Evolutionary conservation across 1,140 invertebrate species (phyloP).

Genomic region (Lepidurus couesii): DNA sequence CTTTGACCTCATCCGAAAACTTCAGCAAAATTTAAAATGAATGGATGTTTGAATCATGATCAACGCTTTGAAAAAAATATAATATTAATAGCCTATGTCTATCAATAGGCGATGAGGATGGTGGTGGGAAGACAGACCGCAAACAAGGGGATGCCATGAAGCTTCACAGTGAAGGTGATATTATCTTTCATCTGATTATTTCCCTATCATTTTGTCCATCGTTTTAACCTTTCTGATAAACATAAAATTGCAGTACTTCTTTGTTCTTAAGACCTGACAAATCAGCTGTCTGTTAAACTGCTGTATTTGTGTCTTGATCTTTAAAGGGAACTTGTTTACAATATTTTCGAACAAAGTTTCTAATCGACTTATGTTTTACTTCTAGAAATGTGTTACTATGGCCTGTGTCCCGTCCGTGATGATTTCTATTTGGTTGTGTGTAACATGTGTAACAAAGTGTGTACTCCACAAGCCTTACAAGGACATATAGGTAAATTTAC

Average conservation of each 20-base stretch:
- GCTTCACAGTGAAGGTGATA: conserved; percentile 27
- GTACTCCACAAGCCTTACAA: conserved; percentile 51
- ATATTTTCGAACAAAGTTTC: conserved; percentile 20
- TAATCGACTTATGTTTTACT: conserved; percentile 35
- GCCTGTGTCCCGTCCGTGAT: conserved; percentile 50
- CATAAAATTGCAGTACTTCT: conserved; percentile 18
- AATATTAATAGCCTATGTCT: neutral
- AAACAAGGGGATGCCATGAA: conserved; percentile 11
- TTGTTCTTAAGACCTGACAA: neutral
- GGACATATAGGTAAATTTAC: conserved; percentile 45
- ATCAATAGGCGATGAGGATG: neutral
- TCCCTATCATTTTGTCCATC: neutral
- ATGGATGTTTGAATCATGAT: conserved; percentile 25
- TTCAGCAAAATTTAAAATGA: neutral
- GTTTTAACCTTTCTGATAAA: neutral
- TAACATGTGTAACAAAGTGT: conserved; percentile 48
- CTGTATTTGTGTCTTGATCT: too few relatives aligned
- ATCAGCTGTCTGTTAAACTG: too few relatives aligned
- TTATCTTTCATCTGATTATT: conserved; percentile 23
- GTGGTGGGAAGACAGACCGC: neutral
- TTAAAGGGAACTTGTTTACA: neutral
- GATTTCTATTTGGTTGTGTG: conserved; percentile 52
- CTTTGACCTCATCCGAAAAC: neutral
- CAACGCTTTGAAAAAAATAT: neutral
- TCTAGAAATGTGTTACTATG: conserved; percentile 51